Conservation (phyloP, 2,797 vertebrate genomes). For the Chelidonichthys spinosus region DNA sequence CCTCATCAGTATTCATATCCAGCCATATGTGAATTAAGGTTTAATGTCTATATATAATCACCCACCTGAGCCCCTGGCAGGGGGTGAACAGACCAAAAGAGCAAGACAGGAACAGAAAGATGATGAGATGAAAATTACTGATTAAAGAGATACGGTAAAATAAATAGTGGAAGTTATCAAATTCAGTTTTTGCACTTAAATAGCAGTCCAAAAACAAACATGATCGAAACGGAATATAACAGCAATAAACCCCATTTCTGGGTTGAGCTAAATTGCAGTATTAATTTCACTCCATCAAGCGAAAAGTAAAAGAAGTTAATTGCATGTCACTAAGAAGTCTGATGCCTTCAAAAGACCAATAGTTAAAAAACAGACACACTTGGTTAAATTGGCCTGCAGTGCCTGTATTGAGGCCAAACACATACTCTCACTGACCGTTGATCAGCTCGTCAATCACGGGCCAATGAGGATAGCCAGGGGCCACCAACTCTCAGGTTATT, state of each 20-base stretch:
- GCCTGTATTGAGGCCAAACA: slow-evolving; percentile 56
- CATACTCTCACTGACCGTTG: slow-evolving; percentile 61
- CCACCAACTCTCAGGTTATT: slow-evolving; percentile 85
- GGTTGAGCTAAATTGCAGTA: slow-evolving; percentile 58
- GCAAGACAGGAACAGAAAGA: slow-evolving; percentile 10
- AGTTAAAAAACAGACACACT: slow-evolving; percentile 70
- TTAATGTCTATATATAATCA: slow-evolving; percentile 71
- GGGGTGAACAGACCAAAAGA: slow-evolving; percentile 25
- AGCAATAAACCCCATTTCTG: background rate
- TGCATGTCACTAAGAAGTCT: slow-evolving; percentile 79
- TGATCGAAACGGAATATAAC: slow-evolving; percentile 6
- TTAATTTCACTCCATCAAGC: slow-evolving; percentile 64
- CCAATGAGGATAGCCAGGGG: slow-evolving; percentile 81
- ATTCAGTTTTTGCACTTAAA: background rate
- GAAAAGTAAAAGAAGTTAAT: slow-evolving; percentile 65
- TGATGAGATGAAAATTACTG: slow-evolving; percentile 15
- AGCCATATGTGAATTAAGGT: slow-evolving; percentile 69
- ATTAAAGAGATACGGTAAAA: background rate
- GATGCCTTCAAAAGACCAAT: slow-evolving; percentile 64
- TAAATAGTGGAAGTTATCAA: slow-evolving; percentile 10
- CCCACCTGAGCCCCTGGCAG: slow-evolving; percentile 73
- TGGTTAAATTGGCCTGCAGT: slow-evolving; percentile 55
- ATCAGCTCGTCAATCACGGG: slow-evolving; percentile 83
- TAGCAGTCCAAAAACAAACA: background rate
- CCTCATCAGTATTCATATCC: slow-evolving; percentile 81